Percentiles rank a stretch among this genome's conserved stretches.
These are phyloP conservation scores for Xiphophorus hellerii DNA, from an alignment of 2,113 vertebrate species.

Conservation along the genomic window DNA sequence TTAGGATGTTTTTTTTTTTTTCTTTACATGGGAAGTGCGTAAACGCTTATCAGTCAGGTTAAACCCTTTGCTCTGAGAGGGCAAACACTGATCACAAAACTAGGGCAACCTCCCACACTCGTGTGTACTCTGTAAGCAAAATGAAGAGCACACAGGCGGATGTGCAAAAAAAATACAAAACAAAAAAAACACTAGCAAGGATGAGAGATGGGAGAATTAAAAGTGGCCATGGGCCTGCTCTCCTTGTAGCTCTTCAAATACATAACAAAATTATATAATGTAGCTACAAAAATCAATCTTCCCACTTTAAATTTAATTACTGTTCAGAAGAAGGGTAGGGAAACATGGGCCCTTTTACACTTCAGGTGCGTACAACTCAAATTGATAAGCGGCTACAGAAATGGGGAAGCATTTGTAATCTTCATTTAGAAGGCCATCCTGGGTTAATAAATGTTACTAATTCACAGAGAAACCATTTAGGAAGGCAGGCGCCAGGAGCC, in stretches of 20 bases:
- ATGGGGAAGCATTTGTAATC: neutral
- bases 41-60: slow-evolving; percentile 67
- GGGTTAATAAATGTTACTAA: neutral
- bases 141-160: slow-evolving; percentile 20
- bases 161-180: neutral
- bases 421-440: neutral
- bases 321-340: neutral
- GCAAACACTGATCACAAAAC: slow-evolving; percentile 62
- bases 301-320: too few species aligned
- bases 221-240: slow-evolving; percentile 29
- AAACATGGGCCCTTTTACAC: neutral
- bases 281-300: slow-evolving; percentile 1
- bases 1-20: slow-evolving; percentile 45
- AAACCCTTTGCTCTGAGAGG: slow-evolving; percentile 55
- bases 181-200: neutral
- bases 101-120: slow-evolving; percentile 62
- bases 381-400: neutral
- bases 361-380: neutral
- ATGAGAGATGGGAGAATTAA: slow-evolving; percentile 36
- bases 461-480: slow-evolving; percentile 15
- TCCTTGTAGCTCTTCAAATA: slow-evolving; percentile 8
- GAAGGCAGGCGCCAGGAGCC: slow-evolving; percentile 13
- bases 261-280: slow-evolving; percentile 21
- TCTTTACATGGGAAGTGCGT: slow-evolving; percentile 58
- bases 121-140: slow-evolving; percentile 51